Evolutionary conservation across 2,888 invertebrate genomes (phyloP).

Genomic region (Ormyrus pomaceus): DNA sequence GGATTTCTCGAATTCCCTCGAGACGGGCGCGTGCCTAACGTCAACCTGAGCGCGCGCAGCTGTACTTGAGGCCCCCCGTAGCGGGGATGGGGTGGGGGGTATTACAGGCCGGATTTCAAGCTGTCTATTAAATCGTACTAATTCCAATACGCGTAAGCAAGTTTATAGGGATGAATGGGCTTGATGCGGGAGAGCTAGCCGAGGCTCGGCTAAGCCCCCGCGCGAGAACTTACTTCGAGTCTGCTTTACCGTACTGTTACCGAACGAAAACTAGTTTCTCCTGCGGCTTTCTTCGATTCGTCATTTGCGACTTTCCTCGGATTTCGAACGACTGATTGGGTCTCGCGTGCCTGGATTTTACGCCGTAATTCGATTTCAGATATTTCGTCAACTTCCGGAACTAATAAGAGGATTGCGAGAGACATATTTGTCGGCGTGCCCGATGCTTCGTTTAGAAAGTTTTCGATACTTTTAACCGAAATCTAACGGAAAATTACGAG

Average conservation of each 20-base stretch:
- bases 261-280: not conserved
- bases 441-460: not conserved
- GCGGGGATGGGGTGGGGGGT: too few species aligned
- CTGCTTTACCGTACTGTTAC: too few species aligned
- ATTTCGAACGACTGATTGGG: too few species aligned
- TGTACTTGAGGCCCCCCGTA: too few species aligned
- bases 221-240: too few species aligned
- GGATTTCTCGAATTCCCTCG: constrained; percentile 26
- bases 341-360: too few species aligned
- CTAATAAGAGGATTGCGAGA: too few species aligned
- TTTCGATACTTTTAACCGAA: not conserved
- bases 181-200: constrained; percentile 23
- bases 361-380: too few species aligned
- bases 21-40: not conserved
- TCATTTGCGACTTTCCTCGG: too few species aligned
- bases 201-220: not conserved
- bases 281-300: not conserved
- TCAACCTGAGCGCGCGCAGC: too few species aligned
- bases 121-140: constrained; percentile 25
- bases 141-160: constrained; percentile 46
- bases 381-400: too few species aligned
- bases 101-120: not conserved
- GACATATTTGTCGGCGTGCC: too few species aligned
- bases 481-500: not conserved
- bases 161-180: constrained; percentile 53